Evolutionary conservation across 2,888 invertebrate species (phyloP), one percentile per base, ranked within the genome.

Genomic region (Dioctria linearis): DNA sequence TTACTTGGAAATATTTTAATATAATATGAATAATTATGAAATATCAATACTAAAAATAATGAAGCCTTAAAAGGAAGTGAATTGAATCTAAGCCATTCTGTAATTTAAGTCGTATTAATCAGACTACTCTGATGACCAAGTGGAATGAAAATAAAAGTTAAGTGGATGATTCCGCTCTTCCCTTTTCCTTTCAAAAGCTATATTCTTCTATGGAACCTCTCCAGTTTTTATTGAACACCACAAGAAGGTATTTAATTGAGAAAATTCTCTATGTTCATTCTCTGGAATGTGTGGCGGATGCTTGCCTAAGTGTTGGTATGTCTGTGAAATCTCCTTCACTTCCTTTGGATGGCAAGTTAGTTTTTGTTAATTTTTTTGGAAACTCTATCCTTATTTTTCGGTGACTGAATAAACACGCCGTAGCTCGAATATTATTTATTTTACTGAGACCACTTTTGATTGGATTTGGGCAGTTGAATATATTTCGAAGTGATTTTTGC

Each of bases 341-440:
- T 57, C 43, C 51, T 25, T 9, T 39, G 78, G n/a, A 37, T 13
- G 25, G 43, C 49, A 63, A 54, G 9, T n/a, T 43, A 65, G 78
- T 78, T 65, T 78, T 78, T 67, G 65, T 51, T 46, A 46, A 49
- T 25, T 46, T 1, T 66, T 78, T 66, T 49, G 78, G 54, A 54
- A 67, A 43, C 49, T 54, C 43, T 46, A 78, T 65, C 78, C 65
- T 67, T 78, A 54, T 78, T 66, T 66, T 57, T 78, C 67, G 65
- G 73, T 80, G 66, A 65, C 73, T 81, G 75, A 78, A 69, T 59
- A 81, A 81, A 81, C 79, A 81, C 66, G 81, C 79, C 79, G 65
- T 81, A 66, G 75, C 49, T 67, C 73, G 49, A 66, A 81, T 79
- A 81, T 81, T 81, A 79, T 81, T 81, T 81, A 79, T 73, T 81